Evolutionary conservation across 2,113 vertebrate genomes (phyloP), one percentile per base, ranked within the genome.

Genomic region (Chaetodon auriga): DNA sequence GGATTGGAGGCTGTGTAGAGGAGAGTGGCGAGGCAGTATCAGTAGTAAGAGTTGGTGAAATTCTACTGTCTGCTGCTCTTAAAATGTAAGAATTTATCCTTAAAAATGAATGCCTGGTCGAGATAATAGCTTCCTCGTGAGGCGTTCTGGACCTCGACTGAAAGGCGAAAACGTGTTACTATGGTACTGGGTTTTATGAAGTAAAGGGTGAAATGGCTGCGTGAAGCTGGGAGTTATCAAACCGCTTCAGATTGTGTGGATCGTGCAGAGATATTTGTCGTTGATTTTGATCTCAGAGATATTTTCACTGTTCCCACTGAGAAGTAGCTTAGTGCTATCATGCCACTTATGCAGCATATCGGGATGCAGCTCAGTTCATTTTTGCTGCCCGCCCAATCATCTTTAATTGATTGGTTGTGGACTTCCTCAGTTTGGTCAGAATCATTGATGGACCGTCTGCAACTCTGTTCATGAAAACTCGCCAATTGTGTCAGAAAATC

Each of bases 1-100:
- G 74, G 78, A 79, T 72, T 80, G 75, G 71, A 90, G 81, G 75
- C 46, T 43, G 51, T 80, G 70, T 49, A 73, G 75, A 68, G 73
- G 18, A 61, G 72, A 74, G 61, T 61, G 5, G 25, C 64, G 72
- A 80, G 12, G 57, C 75, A 46, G 48, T 73, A 3, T 58, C 55
- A 64, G 64, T 62, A 74, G 74, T 68, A 75, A 66, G 54, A 80
- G 48, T 35, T 70, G 45, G 43, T 71, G 25, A 71, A 54, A 68
- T 80, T 55, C 46, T 78, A 43, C 75, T 51, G 75, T 77, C 66
- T 80, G 46, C 35, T 75, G 45, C 73, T 75, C 58, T 76, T 64
- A 48, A 58, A 48, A 54, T 63, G 53, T 72, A 65, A 68, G 69
- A 79, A 48, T 74, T 25, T 49, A 58, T 41, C 68, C 38, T 74